phyloP scores from a whole-genome alignment of 1,140 invertebrate genomes.

The Trachymyrmex cornetzi region DNA sequence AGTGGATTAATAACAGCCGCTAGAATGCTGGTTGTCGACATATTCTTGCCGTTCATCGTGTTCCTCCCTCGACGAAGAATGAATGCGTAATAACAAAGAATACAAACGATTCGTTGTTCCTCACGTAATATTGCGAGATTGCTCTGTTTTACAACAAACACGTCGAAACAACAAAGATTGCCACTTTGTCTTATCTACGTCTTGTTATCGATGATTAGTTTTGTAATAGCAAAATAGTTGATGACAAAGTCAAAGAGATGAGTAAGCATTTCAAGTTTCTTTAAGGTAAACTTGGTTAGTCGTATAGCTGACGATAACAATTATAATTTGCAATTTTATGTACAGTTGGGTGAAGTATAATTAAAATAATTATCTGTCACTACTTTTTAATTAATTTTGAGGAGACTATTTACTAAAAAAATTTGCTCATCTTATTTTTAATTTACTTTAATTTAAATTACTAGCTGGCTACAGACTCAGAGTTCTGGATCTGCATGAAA shows the following conservation, averaged over 20 bases:
- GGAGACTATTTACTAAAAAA: not conserved
- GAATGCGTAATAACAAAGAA: slow-evolving; percentile 63
- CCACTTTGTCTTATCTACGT: slow-evolving; percentile 22
- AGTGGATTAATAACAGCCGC: slow-evolving; percentile 79
- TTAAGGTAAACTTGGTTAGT: not conserved
- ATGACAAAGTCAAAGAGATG: not conserved
- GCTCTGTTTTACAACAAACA: not conserved
- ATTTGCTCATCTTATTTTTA: not conserved
- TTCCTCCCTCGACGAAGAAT: slow-evolving; percentile 64
- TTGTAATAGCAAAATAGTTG: not conserved
- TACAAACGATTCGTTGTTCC: slow-evolving; percentile 37
- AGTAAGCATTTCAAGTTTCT: not conserved
- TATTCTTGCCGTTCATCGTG: slow-evolving; percentile 69
- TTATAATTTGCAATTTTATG: not conserved
- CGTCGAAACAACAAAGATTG: not conserved
- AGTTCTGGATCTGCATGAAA: no score
- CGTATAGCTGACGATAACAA: no score
- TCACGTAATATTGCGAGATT: slow-evolving; percentile 59
- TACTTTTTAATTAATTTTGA: not conserved
- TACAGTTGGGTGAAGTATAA: not conserved
- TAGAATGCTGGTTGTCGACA: slow-evolving; percentile 68
- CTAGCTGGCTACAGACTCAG: no score
- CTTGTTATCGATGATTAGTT: not conserved
- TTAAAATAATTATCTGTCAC: not conserved
- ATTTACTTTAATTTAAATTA: not conserved